Evolutionary conservation across 2,113 vertebrate species (phyloP).

Genomic region (Melanotaenia duboulayi): DNA sequence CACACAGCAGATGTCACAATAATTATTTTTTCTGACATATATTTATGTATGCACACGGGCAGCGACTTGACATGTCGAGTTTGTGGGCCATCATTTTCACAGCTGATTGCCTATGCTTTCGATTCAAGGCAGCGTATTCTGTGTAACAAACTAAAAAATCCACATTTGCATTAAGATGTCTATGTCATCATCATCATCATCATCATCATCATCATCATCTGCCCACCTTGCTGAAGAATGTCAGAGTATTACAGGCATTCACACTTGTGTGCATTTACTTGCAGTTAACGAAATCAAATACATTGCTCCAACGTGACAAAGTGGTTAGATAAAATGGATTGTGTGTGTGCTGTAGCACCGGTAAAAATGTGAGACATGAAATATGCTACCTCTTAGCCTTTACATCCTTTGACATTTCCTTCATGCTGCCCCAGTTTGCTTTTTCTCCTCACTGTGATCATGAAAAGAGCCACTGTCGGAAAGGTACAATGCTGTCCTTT

Average conservation of each 20-base stretch:
- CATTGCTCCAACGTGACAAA: neutral
- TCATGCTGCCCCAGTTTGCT: slow-evolving; percentile 12
- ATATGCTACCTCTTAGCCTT: slow-evolving; percentile 32
- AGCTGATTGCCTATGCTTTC: slow-evolving; percentile 39
- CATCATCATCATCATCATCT: slow-evolving; percentile 9
- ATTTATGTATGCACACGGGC: neutral
- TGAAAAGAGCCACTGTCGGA: slow-evolving; percentile 25
- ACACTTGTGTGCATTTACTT: slow-evolving; percentile 23
- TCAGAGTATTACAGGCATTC: slow-evolving; percentile 17
- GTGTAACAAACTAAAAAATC: neutral
- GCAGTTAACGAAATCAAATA: neutral
- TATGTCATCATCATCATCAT: neutral
- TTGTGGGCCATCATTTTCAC: slow-evolving; percentile 22
- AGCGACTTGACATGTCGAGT: neutral
- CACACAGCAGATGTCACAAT: neutral
- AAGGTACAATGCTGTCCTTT: slow-evolving; percentile 12
- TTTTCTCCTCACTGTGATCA: slow-evolving; percentile 23
- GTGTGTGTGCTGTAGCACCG: neutral
- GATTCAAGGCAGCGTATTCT: slow-evolving; percentile 24
- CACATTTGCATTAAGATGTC: slow-evolving; percentile 9
- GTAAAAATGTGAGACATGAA: slow-evolving; percentile 9
- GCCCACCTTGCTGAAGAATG: slow-evolving; percentile 21
- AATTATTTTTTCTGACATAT: neutral
- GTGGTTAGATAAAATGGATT: neutral
- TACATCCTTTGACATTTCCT: slow-evolving; percentile 46